These are phyloP conservation scores for Diplogasteroides magnus DNA, from an alignment of 1,140 invertebrate species.

Conservation along the genomic window DNA sequence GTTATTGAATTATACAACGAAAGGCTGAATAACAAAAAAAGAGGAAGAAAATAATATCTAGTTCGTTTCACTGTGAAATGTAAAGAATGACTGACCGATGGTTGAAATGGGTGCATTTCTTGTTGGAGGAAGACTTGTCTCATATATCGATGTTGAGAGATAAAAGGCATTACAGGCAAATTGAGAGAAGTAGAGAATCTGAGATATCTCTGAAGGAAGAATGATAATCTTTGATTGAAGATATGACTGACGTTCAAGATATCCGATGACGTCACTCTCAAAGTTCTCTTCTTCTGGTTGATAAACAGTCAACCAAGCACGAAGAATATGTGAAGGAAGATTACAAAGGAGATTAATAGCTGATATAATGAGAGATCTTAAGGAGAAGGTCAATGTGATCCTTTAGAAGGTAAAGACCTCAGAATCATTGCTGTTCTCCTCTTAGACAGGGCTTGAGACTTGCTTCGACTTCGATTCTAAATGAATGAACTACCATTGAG, in stretches of 20 bases:
- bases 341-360: constrained; percentile 48
- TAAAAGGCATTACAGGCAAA: constrained; percentile 52
- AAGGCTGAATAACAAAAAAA: no score
- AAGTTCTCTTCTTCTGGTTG: neutral
- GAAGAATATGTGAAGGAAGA: constrained; percentile 43
- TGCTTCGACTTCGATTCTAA: constrained; percentile 36
- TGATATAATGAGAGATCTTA: constrained; percentile 47
- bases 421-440: constrained; percentile 45
- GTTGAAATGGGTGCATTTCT: neutral
- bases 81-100: no score
- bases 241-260: no score
- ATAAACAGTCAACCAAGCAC: constrained; percentile 31
- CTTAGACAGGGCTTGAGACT: constrained; percentile 29
- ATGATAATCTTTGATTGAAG: no score
- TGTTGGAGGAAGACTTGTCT: constrained; percentile 26
- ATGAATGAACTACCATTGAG: constrained; percentile 11
- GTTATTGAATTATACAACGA: no score
- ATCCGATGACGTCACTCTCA: neutral
- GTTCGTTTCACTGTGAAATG: no score
- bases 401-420: no score
- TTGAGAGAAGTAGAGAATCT: constrained; percentile 48
- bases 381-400: no score
- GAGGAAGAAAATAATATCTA: no score
- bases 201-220: constrained; percentile 24
- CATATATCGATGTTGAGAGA: constrained; percentile 46